A percentile compares a stretch with the other conserved stretches of the same genome.
phyloP scores from a whole-genome alignment of 2,797 vertebrate species.

The Lepilemur ruficaudatus region DNA sequence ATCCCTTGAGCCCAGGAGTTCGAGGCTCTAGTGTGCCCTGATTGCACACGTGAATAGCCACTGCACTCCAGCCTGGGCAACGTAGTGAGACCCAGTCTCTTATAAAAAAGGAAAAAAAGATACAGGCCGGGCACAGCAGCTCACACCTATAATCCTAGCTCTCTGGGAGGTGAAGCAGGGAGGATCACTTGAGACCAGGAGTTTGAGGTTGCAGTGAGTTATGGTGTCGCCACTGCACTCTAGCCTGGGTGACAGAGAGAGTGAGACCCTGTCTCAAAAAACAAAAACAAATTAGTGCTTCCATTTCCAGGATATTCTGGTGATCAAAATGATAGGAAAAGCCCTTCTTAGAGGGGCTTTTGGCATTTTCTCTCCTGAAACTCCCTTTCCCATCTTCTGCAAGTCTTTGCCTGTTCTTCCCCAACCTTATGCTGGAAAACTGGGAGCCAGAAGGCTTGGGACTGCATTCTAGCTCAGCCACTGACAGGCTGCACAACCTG shows the following conservation, averaged over 20 bases:
- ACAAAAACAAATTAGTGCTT: not conserved
- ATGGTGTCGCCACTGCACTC: not conserved
- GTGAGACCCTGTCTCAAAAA: not conserved
- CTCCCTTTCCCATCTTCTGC: not conserved
- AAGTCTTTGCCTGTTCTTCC: not conserved
- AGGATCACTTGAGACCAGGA: not conserved
- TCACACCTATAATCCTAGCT: no score
- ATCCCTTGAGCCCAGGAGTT: not conserved
- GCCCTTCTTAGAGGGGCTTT: not conserved
- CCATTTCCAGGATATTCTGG: not conserved
- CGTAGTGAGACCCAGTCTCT: not conserved
- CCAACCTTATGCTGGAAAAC: not conserved
- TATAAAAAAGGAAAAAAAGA: no score
- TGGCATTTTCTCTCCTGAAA: slow-evolving; percentile 1
- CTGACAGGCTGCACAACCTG: not conserved
- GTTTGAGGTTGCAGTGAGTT: not conserved
- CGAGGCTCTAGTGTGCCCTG: not conserved
- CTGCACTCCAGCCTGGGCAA: not conserved
- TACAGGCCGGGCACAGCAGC: no score
- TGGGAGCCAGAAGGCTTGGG: not conserved
- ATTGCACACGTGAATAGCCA: not conserved
- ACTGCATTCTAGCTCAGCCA: not conserved
- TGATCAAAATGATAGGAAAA: slow-evolving; percentile 5
- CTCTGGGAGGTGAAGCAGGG: no score
- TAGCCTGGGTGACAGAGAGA: not conserved